Conservation (phyloP, 2,888 invertebrate genomes). For the Diaperis boleti region DNA sequence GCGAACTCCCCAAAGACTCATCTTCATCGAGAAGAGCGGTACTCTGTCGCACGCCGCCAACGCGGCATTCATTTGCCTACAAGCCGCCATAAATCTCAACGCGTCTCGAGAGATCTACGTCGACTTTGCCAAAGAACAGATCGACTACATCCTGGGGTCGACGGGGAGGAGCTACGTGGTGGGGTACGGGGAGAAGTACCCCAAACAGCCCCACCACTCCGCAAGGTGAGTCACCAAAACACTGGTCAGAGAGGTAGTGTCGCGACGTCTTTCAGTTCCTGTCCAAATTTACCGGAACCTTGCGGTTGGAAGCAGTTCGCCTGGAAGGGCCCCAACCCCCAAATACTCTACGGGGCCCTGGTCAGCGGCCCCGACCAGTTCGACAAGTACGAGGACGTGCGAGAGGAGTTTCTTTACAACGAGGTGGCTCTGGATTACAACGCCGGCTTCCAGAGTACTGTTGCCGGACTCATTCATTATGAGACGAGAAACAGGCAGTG, state of each 20-base stretch:
- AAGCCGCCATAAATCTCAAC: constrained; percentile 63
- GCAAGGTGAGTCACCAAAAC: constrained; percentile 66
- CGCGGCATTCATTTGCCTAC: constrained; percentile 68
- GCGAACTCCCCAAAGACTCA: constrained; percentile 68
- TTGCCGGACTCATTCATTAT: constrained; percentile 67
- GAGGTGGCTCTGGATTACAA: constrained; percentile 72
- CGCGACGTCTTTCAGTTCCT: constrained; percentile 65
- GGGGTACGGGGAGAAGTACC: constrained; percentile 70
- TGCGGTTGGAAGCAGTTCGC: constrained; percentile 68
- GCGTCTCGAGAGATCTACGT: constrained; percentile 62
- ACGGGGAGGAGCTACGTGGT: constrained; percentile 69
- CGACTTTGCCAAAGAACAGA: constrained; percentile 69
- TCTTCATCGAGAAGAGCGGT: constrained; percentile 70
- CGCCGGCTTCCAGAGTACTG: constrained; percentile 69
- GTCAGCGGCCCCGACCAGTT: constrained; percentile 71
- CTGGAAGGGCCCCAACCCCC: constrained; percentile 67
- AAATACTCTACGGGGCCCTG: constrained; percentile 69
- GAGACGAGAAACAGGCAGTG: constrained; percentile 11
- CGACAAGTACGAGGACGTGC: constrained; percentile 68
- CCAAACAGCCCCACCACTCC: constrained; percentile 69
- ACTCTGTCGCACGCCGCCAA: constrained; percentile 71
- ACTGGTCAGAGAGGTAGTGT: neutral
- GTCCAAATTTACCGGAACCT: constrained; percentile 66
- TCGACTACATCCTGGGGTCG: constrained; percentile 70
- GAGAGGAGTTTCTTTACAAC: constrained; percentile 70